A percentile compares a stretch with the other conserved stretches of the same genome.
Conservation (phyloP, 1,140 invertebrate genomes). For the Leptestheria dahalacensis region DNA sequence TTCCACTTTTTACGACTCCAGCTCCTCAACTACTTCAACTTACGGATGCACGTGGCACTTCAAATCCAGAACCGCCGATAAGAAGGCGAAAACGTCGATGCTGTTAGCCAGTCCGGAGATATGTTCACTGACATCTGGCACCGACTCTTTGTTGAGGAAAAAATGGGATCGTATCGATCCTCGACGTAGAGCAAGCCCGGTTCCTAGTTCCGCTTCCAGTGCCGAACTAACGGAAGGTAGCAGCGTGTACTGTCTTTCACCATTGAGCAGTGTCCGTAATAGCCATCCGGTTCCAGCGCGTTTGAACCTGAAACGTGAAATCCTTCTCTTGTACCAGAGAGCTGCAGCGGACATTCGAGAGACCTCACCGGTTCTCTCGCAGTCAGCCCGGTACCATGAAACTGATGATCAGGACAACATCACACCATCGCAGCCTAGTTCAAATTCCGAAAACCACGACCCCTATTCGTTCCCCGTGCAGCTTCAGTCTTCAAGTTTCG, state of each 20-base stretch:
- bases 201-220: background rate
- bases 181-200: background rate
- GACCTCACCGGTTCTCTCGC: too few relatives aligned
- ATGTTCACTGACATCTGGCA: constrained; percentile 55
- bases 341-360: constrained; percentile 12
- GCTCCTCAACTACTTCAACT: too few relatives aligned
- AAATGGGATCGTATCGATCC: background rate
- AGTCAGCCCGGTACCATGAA: too few relatives aligned
- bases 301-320: constrained; percentile 7
- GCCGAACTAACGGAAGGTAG: constrained; percentile 8
- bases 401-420: background rate
- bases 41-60: too few relatives aligned
- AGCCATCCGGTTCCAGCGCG: background rate
- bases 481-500: background rate
- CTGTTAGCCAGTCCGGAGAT: constrained; percentile 74
- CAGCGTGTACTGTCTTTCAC: constrained; percentile 11
- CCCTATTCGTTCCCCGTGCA: background rate
- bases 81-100: too few relatives aligned
- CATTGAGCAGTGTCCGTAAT: constrained; percentile 1
- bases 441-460: background rate
- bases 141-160: too few relatives aligned
- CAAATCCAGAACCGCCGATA: too few relatives aligned
- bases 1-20: too few relatives aligned
- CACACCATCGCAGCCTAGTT: background rate
- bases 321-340: constrained; percentile 10